These are phyloP conservation scores for Actinia tenebrosa DNA, from an alignment of 64 coral and sea anemone genomes.

Conservation along the genomic window DNA sequence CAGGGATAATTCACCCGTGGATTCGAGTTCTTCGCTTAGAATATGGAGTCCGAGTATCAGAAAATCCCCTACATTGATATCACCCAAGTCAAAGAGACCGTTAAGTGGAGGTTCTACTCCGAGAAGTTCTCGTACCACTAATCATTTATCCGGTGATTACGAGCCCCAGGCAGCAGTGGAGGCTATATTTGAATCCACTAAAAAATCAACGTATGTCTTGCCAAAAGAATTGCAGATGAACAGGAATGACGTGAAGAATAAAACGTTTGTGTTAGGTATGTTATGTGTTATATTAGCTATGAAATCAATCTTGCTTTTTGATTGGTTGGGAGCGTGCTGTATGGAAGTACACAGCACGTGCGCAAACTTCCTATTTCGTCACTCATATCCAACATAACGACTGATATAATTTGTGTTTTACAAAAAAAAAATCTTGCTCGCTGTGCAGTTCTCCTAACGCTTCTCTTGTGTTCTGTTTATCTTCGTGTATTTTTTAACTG, in stretches of 20 bases:
- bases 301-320: too few species aligned
- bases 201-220: neutral
- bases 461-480: too few species aligned
- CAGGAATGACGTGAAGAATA: constrained; percentile 63
- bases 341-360: neutral
- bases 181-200: constrained; percentile 48
- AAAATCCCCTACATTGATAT: neutral
- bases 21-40: constrained; percentile 1
- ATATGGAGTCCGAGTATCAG: constrained; percentile 43
- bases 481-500: too few species aligned
- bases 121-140: neutral
- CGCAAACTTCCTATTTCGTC: too few species aligned
- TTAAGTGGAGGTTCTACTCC: neutral
- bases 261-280: constrained; percentile 84
- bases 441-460: too few species aligned
- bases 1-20: neutral
- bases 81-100: neutral
- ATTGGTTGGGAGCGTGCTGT: neutral
- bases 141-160: neutral
- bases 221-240: constrained; percentile 70
- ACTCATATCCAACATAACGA: too few species aligned
- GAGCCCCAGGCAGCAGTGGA: constrained; percentile 56
- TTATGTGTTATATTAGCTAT: neutral
- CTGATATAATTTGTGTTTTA: too few species aligned
- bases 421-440: too few species aligned